phyloP scores from a whole-genome alignment of 2,797 vertebrate genomes.

The Orestias chungarensis region DNA sequence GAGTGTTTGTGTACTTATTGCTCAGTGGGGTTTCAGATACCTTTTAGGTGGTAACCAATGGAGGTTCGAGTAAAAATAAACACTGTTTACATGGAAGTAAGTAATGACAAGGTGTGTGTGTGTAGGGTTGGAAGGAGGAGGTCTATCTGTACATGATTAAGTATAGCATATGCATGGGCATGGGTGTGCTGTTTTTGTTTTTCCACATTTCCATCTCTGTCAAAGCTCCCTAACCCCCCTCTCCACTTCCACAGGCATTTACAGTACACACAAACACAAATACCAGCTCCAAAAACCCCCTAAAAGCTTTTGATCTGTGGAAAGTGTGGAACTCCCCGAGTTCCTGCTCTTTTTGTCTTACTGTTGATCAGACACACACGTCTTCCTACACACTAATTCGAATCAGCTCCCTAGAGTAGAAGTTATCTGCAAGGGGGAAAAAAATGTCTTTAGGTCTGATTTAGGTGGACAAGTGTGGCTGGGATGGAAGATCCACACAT shows the following conservation, averaged over 20 bases:
- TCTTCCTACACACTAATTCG: slow-evolving; percentile 8
- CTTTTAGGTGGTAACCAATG: background rate
- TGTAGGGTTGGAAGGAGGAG: background rate
- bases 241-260: slow-evolving; percentile 13
- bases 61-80: background rate
- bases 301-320: slow-evolving; percentile 73
- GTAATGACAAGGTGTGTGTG: slow-evolving; percentile 9
- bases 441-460: slow-evolving; percentile 15
- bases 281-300: slow-evolving; percentile 70
- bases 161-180: slow-evolving; percentile 18
- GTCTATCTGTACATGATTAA: slow-evolving; percentile 40
- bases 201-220: slow-evolving; percentile 72
- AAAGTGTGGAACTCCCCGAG: slow-evolving; percentile 62
- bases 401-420: slow-evolving; percentile 35
- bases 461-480: background rate
- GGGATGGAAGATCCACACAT: background rate
- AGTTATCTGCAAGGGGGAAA: background rate
- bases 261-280: slow-evolving; percentile 40
- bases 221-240: slow-evolving; percentile 50
- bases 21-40: background rate
- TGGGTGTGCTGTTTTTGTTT: slow-evolving; percentile 62
- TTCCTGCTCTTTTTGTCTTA: slow-evolving; percentile 7
- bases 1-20: background rate
- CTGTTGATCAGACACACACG: background rate
- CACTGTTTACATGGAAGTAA: slow-evolving; percentile 6